Base-by-base conservation (phyloP, 2,113 vertebrate species). In the Narcine bancroftii region DNA sequence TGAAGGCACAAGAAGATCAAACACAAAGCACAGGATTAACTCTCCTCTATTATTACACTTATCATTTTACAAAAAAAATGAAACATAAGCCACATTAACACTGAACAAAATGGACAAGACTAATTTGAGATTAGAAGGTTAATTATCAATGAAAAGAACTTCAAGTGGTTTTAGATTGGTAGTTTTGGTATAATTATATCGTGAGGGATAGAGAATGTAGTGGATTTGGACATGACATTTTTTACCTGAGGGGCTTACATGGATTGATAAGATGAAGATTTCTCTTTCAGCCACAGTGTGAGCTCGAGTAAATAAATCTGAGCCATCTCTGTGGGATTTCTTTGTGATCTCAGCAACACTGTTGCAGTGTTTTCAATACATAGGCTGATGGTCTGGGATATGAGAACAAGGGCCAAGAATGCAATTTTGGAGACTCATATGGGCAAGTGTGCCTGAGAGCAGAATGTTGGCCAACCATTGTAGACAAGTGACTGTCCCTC, bases 231-330 rank as follows among this genome's bases (percentile, higher is more conserved):
- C 79, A 83, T 9, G 13, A 26, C 13, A 29, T 7, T 75, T 63
- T 53, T 53, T 26, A 81, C 47, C 79, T n/a, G 79, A 53, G 79
- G 79, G 79, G 50, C 29, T 56, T 83, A 29, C 50, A 56, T 26
- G 53, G 79, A 56, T 11, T 53, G 79, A 83, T 47, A 53, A 26
- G 2, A 53, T 83, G 79, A 83, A 83, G 33, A 47, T 83, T 47
- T 53, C 47, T 13, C 47, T 83, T 53, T 56, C 45, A 53, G 29
- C 26, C 50, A 6, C 77, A 11, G 45, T 81, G 77, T 29, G 47
- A 29, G 77, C 50, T 50, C 77, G 26, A 83, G 29, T 83, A 83
- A 83, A 56, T 83, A 26, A 83, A 83, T 53, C 33, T 81, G 77
- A 53, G 45, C 26, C 47, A 81, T 24, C 45, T 47, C 45, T 63